A percentile compares a stretch with the other conserved stretches of the same genome.
These are phyloP conservation scores for Lepidurus arcticus DNA, from an alignment of 1,140 invertebrate species.

Conservation along the genomic window DNA sequence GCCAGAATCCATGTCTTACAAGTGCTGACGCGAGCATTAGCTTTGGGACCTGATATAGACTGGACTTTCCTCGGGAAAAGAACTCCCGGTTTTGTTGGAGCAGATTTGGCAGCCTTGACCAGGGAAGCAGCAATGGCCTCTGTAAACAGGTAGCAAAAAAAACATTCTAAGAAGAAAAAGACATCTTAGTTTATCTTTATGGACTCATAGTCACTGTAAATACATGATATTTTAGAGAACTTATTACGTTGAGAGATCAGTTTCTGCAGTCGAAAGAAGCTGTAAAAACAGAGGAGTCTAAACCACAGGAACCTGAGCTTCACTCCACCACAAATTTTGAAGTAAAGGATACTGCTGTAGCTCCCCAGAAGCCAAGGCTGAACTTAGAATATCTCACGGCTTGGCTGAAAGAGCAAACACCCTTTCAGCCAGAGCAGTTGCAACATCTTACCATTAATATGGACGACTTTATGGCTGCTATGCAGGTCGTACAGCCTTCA, in stretches of 20 bases:
- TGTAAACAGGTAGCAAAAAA: conserved; percentile 59
- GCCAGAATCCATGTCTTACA: conserved; percentile 68
- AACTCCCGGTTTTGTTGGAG: conserved; percentile 69
- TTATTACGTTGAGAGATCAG: not conserved
- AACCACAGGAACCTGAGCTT: not conserved
- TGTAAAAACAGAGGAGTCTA: not conserved
- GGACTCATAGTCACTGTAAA: too few relatives aligned
- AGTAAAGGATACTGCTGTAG: conserved; percentile 31
- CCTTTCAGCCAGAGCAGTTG: conserved; percentile 55
- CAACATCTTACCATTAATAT: conserved; percentile 59
- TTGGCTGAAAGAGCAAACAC: conserved; percentile 53
- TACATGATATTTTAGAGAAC: not conserved
- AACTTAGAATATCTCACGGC: conserved; percentile 44
- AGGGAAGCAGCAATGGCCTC: conserved; percentile 80
- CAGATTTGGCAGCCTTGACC: conserved; percentile 80
- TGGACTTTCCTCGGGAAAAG: conserved; percentile 29
- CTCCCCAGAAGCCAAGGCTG: conserved; percentile 30
- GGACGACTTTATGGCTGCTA: conserved; percentile 68
- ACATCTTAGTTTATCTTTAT: not conserved
- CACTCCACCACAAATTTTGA: not conserved
- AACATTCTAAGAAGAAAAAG: not conserved
- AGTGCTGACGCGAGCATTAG: conserved; percentile 30
- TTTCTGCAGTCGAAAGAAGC: not conserved
- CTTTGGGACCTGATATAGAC: conserved; percentile 25
- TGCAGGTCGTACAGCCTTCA: conserved; percentile 82